phyloP scores from a whole-genome alignment of 1,140 invertebrate species.

The Hetaerina americana region DNA sequence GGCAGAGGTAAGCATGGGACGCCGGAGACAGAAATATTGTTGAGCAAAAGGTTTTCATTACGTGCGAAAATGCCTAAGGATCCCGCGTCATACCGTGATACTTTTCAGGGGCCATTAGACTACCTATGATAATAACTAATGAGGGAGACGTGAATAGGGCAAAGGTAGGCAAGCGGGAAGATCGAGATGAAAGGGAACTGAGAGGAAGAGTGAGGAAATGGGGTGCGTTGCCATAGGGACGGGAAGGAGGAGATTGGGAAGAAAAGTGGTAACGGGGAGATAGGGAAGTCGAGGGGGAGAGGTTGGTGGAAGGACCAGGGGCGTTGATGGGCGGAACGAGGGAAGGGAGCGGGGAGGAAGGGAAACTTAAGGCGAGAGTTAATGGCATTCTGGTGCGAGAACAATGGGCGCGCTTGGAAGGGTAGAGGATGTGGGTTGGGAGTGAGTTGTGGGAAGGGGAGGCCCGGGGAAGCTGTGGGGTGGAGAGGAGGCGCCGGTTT shows the following conservation, averaged over 20 bases:
- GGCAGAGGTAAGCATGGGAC: too few species aligned
- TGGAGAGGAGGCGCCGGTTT: neutral
- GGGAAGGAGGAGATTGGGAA: neutral
- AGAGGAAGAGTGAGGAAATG: neutral
- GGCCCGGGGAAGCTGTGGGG: neutral
- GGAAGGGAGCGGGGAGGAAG: neutral
- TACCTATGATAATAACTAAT: too few species aligned
- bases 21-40: too few species aligned
- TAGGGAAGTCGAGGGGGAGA: neutral
- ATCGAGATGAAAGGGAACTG: neutral
- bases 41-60: too few species aligned
- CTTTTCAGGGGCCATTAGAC: too few species aligned
- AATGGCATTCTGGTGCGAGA: neutral
- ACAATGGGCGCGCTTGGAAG: neutral
- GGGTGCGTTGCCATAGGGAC: neutral
- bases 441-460: neutral
- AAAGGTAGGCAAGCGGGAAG: too few species aligned
- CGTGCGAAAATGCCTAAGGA: too few species aligned
- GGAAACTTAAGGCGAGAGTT: neutral
- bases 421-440: neutral
- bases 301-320: neutral
- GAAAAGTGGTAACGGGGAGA: neutral
- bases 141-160: too few species aligned
- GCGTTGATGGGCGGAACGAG: neutral
- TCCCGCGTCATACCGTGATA: too few species aligned